These are phyloP conservation scores for Epinephelus lanceolatus DNA, from an alignment of 2,113 vertebrate species.

Conservation along the genomic window DNA sequence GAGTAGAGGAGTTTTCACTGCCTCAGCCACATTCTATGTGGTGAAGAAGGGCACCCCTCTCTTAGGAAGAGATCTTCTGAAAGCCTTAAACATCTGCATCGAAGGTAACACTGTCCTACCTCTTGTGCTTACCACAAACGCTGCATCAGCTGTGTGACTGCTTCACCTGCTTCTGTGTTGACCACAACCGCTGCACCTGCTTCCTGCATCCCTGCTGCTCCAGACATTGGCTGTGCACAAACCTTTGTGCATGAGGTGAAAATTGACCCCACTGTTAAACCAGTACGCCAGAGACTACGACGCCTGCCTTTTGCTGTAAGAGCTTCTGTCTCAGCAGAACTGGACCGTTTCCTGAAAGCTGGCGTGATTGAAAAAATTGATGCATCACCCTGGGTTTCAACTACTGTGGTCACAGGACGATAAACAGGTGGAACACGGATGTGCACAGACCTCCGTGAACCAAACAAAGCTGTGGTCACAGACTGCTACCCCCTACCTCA, in stretches of 20 bases:
- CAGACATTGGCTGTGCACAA: not conserved
- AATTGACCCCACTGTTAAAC: not conserved
- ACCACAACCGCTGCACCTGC: not conserved
- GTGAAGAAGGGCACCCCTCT: not conserved
- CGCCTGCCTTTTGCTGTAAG: not conserved
- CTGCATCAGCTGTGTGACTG: not conserved
- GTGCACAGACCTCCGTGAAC: not conserved
- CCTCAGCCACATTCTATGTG: not conserved
- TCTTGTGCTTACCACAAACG: too few species aligned
- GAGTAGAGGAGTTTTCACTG: not conserved
- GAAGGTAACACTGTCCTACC: not conserved
- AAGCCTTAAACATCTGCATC: not conserved
- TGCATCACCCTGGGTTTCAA: constrained; percentile 4
- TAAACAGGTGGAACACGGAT: constrained; percentile 2
- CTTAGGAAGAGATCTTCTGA: not conserved
- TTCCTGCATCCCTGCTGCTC: not conserved
- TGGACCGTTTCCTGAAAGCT: not conserved
- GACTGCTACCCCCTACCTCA: not conserved
- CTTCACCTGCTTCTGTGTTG: not conserved
- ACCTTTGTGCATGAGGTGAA: too few species aligned
- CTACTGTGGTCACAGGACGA: not conserved
- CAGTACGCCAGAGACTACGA: not conserved
- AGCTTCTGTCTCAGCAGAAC: not conserved
- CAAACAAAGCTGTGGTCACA: constrained; percentile 4
- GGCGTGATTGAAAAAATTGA: not conserved